Conservation (phyloP, 2,113 vertebrate genomes). For the Ctenodactylus gundi region DNA sequence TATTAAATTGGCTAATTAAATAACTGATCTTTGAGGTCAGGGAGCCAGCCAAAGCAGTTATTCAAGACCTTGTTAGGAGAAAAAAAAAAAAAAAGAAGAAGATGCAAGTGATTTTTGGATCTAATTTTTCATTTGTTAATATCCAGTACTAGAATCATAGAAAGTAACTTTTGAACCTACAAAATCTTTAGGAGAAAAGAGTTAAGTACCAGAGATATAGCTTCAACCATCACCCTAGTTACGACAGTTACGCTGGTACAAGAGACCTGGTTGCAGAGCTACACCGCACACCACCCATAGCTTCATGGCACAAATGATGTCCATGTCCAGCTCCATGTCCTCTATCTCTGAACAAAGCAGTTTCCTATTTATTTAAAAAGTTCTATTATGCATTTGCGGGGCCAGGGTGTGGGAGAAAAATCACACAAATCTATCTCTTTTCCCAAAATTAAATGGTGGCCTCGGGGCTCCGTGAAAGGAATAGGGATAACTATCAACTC, state of each 20-base stretch:
- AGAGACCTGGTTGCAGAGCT: neutral
- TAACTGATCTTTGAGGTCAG: neutral
- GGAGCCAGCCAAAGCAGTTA: neutral
- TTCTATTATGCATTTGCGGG: neutral
- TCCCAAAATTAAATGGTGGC: constrained; percentile 32
- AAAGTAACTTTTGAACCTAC: neutral
- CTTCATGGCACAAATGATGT: neutral
- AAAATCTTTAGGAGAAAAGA: neutral
- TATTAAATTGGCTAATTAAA: neutral
- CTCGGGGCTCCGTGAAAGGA: neutral
- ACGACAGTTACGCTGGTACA: too few relatives aligned
- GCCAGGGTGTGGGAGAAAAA: too few relatives aligned
- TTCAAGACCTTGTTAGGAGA: neutral
- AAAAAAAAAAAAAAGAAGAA: neutral
- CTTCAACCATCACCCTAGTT: neutral
- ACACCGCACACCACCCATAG: neutral
- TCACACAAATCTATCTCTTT: constrained; percentile 33
- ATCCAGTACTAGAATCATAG: neutral
- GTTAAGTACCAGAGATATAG: neutral
- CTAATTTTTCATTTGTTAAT: neutral
- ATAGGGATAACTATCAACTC: neutral
- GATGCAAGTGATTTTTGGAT: neutral
- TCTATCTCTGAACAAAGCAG: constrained; percentile 20
- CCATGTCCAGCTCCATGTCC: neutral
- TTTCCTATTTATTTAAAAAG: constrained; percentile 30